Base-by-base conservation (phyloP, 2,888 invertebrate genomes). In the Hypomecis atomaria region DNA sequence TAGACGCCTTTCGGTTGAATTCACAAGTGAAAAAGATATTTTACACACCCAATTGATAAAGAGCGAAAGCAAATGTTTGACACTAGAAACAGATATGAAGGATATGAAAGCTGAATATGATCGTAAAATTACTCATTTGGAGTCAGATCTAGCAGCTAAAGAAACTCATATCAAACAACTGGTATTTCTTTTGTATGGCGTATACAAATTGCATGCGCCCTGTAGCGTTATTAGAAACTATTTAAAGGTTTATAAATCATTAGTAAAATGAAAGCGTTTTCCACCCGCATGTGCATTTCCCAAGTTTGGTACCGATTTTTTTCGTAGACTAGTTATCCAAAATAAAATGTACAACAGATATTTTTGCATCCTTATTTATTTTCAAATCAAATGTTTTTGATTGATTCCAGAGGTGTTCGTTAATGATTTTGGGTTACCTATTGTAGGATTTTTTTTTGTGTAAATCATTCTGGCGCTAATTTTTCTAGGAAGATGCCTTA, bases 141-240 rank as follows among this genome's bases (percentile, higher is more conserved):
- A 94, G 84, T 94, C 91, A 64, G 93, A 91, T 62, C 88, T 94
- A 80, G 89, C 93, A 62, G 92, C 93, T 43, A 95, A 95, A 90
- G 94, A 94, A 73, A 90, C 89, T 77, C 92, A 94, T 81, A 94
- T 95, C 71, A 94, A 94, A 75, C 94, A 94, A 87, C 87, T 95
- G 93, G 95, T 95, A 94, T 74, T 76, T 75, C 13, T 62, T 56
- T 68, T 67, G 45, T 8, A 60, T 54, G 62, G 69, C 59, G 55
- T 44, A 44, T 56, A 13, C 37, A 43, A 60, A 67, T n/a, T 43
- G 66, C 65, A 67, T 70, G 67, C 37, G 48, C 57, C 60, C 53
- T 52, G n/a, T 54, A 55, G 9, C 38, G 33, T 55, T 40, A 34
- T 13, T 52, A 57, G 57, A 62, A 52, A 57, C 11, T 48, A 33